Conservation (phyloP, 1,140 invertebrate species). For the Megathymus violae region DNA sequence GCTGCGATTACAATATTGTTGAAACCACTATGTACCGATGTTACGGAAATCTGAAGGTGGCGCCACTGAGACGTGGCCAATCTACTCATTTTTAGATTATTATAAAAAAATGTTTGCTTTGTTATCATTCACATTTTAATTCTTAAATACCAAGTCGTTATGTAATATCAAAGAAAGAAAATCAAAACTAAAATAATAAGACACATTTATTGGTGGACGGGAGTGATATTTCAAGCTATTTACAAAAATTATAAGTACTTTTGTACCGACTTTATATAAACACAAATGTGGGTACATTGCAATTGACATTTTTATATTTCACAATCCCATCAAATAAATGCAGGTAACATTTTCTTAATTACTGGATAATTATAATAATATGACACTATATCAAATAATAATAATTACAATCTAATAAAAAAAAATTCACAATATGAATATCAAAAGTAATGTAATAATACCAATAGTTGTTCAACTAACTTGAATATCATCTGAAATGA, state of each 20-base stretch:
- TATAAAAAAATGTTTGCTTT: no score
- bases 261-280: conserved; percentile 11
- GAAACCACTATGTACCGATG: no score
- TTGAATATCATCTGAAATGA: no score
- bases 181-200: conserved; percentile 36
- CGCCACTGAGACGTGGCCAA: no score
- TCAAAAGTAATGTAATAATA: no score
- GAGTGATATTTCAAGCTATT: conserved; percentile 36
- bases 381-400: conserved; percentile 13
- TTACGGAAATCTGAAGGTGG: no score
- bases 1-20: no score
- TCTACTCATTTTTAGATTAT: no score
- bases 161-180: conserved; percentile 36
- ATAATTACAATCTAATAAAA: conserved; percentile 17
- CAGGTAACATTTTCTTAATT: conserved; percentile 35
- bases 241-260: conserved; percentile 37
- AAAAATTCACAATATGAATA: conserved; percentile 1
- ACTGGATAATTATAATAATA: conserved; percentile 3
- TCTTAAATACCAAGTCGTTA: no score
- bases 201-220: conserved; percentile 64
- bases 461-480: no score
- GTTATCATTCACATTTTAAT: no score
- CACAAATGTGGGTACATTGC: conserved; percentile 14
- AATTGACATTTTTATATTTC: neutral
- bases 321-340: conserved; percentile 33